Conservation (phyloP, 2,797 vertebrate genomes). For the Microcaecilia unicolor region DNA sequence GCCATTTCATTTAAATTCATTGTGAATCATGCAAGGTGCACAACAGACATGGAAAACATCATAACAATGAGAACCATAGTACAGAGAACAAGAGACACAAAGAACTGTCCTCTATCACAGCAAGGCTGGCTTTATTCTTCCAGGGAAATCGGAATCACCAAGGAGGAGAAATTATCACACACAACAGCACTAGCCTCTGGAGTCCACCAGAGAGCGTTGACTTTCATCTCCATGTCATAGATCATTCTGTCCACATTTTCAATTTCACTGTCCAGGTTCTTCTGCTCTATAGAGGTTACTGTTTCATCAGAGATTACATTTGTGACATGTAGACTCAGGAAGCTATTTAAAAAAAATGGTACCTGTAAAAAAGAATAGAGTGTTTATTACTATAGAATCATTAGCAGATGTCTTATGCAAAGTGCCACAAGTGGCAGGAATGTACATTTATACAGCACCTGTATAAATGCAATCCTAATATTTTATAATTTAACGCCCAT, state of each 20-base stretch:
- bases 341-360: conserved; percentile 40
- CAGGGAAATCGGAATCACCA: conserved; percentile 39
- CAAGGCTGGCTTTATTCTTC: conserved; percentile 26
- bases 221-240: conserved; percentile 58
- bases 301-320: conserved; percentile 31
- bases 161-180: conserved; percentile 41
- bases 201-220: conserved; percentile 53
- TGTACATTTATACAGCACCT: too few species aligned
- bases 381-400: too few species aligned
- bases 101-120: conserved; percentile 23
- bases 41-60: conserved; percentile 35
- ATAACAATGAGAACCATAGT: conserved; percentile 24
- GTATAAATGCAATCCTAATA: too few species aligned
- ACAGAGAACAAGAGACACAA: conserved; percentile 26
- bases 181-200: conserved; percentile 41
- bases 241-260: conserved; percentile 42
- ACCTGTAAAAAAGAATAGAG: conserved; percentile 29
- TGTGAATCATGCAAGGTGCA: conserved; percentile 33
- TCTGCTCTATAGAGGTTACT: conserved; percentile 28
- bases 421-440: too few species aligned
- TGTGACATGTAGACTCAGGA: conserved; percentile 49
- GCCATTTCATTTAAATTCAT: neutral
- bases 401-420: too few species aligned
- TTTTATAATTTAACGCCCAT: too few species aligned
- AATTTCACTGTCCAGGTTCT: conserved; percentile 51